A percentile compares a stretch with the other conserved stretches of the same genome.
phyloP scores from a whole-genome alignment of 2,888 invertebrate genomes.

The Macaria notata region DNA sequence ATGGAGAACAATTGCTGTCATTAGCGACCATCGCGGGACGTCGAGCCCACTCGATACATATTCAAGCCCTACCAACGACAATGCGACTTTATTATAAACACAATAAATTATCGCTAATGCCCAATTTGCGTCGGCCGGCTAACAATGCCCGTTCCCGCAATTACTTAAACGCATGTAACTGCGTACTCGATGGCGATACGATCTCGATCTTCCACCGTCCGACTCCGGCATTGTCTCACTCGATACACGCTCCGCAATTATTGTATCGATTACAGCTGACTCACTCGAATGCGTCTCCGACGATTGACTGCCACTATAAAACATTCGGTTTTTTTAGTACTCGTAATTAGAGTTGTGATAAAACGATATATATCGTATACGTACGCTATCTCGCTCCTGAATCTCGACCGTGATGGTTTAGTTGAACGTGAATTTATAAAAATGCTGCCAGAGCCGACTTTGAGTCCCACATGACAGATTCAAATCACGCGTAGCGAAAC shows the following conservation, averaged over 20 bases:
- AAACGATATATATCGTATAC: slow-evolving; percentile 54
- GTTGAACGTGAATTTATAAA: slow-evolving; percentile 44
- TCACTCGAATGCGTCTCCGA: slow-evolving; percentile 64
- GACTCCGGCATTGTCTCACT: slow-evolving; percentile 72
- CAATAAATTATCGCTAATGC: slow-evolving; percentile 81
- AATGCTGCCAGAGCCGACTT: slow-evolving; percentile 39
- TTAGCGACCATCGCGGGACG: slow-evolving; percentile 65
- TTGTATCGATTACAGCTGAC: slow-evolving; percentile 76
- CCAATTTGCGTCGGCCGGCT: slow-evolving; percentile 79
- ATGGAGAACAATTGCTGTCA: slow-evolving; percentile 79
- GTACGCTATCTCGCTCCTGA: slow-evolving; percentile 44
- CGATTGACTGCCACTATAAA: slow-evolving; percentile 72
- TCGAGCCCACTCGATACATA: slow-evolving; percentile 72
- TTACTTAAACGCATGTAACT: slow-evolving; percentile 81
- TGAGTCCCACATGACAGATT: slow-evolving; percentile 57
- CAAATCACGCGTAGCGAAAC: slow-evolving; percentile 58
- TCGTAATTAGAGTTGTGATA: slow-evolving; percentile 67
- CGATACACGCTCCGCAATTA: slow-evolving; percentile 76
- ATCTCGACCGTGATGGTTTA: slow-evolving; percentile 44
- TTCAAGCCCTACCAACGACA: slow-evolving; percentile 74
- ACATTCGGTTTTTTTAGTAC: slow-evolving; percentile 64
- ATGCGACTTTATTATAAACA: slow-evolving; percentile 75
- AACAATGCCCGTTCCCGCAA: slow-evolving; percentile 81
- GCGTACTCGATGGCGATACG: slow-evolving; percentile 68
- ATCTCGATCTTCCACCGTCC: slow-evolving; percentile 59